phyloP scores from a whole-genome alignment of 2,888 invertebrate genomes.

The Endotricha flammealis region DNA sequence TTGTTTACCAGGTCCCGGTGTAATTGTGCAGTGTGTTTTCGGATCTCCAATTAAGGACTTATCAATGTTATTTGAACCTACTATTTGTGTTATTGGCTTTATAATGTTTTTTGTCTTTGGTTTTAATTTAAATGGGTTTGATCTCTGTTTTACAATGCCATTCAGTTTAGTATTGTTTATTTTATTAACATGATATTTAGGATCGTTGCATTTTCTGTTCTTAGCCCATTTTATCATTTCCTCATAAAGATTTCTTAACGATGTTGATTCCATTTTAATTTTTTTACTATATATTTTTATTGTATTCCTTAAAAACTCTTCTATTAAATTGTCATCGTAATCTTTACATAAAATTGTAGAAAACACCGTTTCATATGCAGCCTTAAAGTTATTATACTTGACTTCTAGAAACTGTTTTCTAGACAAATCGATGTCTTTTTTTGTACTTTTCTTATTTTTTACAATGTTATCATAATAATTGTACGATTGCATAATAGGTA shows the following conservation, averaged over 20 bases:
- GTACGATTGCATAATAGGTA: constrained; percentile 1
- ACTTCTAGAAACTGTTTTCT: neutral
- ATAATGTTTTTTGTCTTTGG: no score
- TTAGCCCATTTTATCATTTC: constrained; percentile 7
- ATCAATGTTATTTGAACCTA: no score
- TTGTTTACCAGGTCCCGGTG: neutral
- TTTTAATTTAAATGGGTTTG: no score
- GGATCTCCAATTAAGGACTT: no score
- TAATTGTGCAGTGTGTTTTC: neutral
- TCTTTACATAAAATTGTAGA: neutral
- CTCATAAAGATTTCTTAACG: constrained; percentile 1
- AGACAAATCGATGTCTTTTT: neutral
- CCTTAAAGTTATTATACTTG: constrained; percentile 2
- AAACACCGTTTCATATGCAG: neutral
- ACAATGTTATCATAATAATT: neutral
- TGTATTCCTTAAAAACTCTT: constrained; percentile 1
- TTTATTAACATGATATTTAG: no score
- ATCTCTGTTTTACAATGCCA: no score
- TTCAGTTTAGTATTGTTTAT: no score
- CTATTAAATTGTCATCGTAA: neutral
- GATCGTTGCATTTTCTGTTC: neutral
- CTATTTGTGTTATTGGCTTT: no score
- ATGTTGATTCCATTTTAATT: neutral
- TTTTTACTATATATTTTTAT: neutral
- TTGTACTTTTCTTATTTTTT: neutral